Evolutionary conservation across 2,888 invertebrate species (phyloP), one percentile per base, ranked within the genome.

Genomic region (Priocnemis perturbator): DNA sequence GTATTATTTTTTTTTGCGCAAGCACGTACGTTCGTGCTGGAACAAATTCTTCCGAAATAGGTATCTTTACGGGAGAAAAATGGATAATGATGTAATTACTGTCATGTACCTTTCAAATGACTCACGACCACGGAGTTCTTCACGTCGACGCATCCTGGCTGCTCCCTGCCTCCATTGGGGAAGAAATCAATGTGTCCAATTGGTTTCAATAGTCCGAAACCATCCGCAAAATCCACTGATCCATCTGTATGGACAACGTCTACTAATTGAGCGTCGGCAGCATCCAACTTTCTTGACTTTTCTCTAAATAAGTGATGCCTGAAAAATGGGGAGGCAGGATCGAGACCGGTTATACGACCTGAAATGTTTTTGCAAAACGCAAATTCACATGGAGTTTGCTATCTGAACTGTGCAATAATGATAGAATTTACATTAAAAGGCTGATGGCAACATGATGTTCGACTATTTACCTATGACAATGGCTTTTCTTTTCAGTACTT

Each of bases 231-330:
- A 52, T 90, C 89, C 80, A 90, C 82, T n/a, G 90, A 90, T 4
- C 93, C 93, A 83, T 94, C 94, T 0, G 93, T 93, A 78, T 94
- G 94, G 65, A 94, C 90, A n/a, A 93, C 91, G 83, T 94, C 94
- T 0, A 94, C 93, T 71, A 93, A 91, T 26, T 89, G 87, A 0
- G 94, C 94, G 82, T 94, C 94, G 5, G 90, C 90, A 30, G 90
- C 90, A 79, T 93, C 93, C 57, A 94, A 86, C 73, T 92, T 92
- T 65, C 91, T 90, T 15, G 91, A 87, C 65, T 90, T 90, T 58
- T 92, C 91, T 26, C 90, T 83, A 75, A 92, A 83, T 81, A 92
- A 85, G 80, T 92, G 84, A 78, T 89, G 89, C 76, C 93, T 90
- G 83, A 93, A 92, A 60, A 92, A 88, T 0, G 92, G 92, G 0